Conservation (phyloP, 2,888 invertebrate genomes). For the Zelleria hepariella region DNA sequence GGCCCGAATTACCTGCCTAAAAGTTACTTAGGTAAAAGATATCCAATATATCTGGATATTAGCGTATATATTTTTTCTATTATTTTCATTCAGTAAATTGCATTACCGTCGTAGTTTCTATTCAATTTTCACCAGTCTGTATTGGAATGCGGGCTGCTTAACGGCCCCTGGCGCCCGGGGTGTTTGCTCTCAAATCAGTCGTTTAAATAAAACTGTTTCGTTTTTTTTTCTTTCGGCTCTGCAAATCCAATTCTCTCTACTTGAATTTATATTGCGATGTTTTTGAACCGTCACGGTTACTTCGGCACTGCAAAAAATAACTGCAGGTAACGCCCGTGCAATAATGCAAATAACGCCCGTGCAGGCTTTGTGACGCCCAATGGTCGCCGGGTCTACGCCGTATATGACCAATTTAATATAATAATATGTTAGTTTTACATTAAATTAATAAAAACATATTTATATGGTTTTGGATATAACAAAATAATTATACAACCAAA, state of each 20-base stretch:
- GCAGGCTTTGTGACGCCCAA: too few species aligned
- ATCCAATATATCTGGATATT: too few species aligned
- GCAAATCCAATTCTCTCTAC: constrained; percentile 49
- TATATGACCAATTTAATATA: too few species aligned
- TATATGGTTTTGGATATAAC: too few species aligned
- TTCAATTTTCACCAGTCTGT: constrained; percentile 18
- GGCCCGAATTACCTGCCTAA: too few species aligned
- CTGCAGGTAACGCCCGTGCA: background rate
- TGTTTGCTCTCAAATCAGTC: constrained; percentile 65
- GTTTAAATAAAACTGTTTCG: constrained; percentile 61
- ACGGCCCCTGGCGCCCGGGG: constrained; percentile 24
- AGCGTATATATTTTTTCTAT: background rate
- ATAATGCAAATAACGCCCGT: background rate
- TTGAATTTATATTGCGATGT: constrained; percentile 27
- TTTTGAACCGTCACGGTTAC: background rate
- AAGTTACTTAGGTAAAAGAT: too few species aligned
- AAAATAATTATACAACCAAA: too few species aligned
- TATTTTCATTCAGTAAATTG: background rate
- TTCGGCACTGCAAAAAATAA: background rate
- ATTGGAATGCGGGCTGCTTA: constrained; percentile 42
- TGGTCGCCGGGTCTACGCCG: too few species aligned
- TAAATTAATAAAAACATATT: too few species aligned
- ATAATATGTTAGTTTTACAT: too few species aligned
- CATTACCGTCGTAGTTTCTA: background rate
- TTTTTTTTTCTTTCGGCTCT: constrained; percentile 36